Evolutionary conservation across 1,140 invertebrate species (phyloP), one percentile per base, ranked within the genome.

Genomic region (Drosophila parabipectinata): DNA sequence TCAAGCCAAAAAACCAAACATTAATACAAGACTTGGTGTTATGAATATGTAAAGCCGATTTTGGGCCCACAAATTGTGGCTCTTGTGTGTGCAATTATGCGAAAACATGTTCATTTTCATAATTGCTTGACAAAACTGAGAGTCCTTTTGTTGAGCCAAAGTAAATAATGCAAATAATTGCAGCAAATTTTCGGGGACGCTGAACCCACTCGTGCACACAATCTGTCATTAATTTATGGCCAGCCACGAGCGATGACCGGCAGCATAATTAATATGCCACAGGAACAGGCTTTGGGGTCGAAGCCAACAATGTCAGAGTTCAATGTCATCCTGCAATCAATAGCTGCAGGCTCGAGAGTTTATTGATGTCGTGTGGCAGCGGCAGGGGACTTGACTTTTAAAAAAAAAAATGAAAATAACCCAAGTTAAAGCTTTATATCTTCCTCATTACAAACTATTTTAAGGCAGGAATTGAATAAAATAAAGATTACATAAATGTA

Each of bases 191-290:
- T 72, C 45, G 39, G 60, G 79, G 63, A 72, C 80, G 63, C 32
- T 61, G 79, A 82, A 77, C 81, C 51, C 54, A 18, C 14, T 56
- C 15, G 37, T 45, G 52, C 7, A 10, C 26, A 48, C 41, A 58
- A 41, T 47, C 71, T 78, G 47, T 58, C 59, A 67, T 85, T 81
- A 82, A 85, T 85, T 85, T 87, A 85, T 85, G 82, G 60, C 7
- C 78, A 75, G 69, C 69, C 77, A 81, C 74, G 72, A 57, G 50
- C 72, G 68, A 41, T 67, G 67, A 58, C 56, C 77, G 52, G 41
- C 28, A 67, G 48, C 54, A 67, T 78, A 81, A 82, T 87, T 85
- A 82, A 87, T 87, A 71, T 61, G 32, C 50, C 51, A 48, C 55
- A 64, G 52, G 39, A 56, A 24, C 41, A 59, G 24, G 26, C 21